Evolutionary conservation across 2,888 invertebrate genomes (phyloP).

Genomic region (Chesias legatella): DNA sequence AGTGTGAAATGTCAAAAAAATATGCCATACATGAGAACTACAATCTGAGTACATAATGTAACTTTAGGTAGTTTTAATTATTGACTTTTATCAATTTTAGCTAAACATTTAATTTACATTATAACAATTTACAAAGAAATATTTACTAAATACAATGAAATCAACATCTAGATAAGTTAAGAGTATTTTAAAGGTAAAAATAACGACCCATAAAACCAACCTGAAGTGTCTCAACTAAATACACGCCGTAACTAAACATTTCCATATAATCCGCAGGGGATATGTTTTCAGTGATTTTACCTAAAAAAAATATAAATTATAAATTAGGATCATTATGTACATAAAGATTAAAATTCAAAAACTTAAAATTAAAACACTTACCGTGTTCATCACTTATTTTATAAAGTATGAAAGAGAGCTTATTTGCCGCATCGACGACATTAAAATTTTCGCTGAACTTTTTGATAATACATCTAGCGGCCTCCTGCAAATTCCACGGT

Average conservation of each 20-base stretch:
- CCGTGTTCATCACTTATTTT: conserved; percentile 49
- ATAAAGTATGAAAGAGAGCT: conserved; percentile 44
- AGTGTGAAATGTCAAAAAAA: too few species aligned
- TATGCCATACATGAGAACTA: too few species aligned
- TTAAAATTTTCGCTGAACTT: conserved; percentile 39
- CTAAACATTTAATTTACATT: too few species aligned
- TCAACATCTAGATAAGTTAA: too few species aligned
- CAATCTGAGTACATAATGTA: too few species aligned
- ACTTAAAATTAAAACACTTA: conserved; percentile 36
- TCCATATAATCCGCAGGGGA: conserved; percentile 72
- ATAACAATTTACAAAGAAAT: too few species aligned
- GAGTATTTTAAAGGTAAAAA: too few species aligned
- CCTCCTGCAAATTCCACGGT: conserved; percentile 61
- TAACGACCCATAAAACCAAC: conserved; percentile 32
- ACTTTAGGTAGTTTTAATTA: too few species aligned
- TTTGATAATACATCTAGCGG: conserved; percentile 50
- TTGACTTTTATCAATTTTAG: too few species aligned
- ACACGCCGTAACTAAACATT: conserved; percentile 74
- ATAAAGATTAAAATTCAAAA: too few species aligned
- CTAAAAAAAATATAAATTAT: too few species aligned
- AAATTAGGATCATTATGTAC: too few species aligned
- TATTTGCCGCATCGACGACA: conserved; percentile 46
- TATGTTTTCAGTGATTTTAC: conserved; percentile 67
- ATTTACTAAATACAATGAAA: not conserved
- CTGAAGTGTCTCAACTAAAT: conserved; percentile 69